Evolutionary conservation across 1,140 invertebrate genomes (phyloP).

Genomic region (Heterodera schachtii): DNA sequence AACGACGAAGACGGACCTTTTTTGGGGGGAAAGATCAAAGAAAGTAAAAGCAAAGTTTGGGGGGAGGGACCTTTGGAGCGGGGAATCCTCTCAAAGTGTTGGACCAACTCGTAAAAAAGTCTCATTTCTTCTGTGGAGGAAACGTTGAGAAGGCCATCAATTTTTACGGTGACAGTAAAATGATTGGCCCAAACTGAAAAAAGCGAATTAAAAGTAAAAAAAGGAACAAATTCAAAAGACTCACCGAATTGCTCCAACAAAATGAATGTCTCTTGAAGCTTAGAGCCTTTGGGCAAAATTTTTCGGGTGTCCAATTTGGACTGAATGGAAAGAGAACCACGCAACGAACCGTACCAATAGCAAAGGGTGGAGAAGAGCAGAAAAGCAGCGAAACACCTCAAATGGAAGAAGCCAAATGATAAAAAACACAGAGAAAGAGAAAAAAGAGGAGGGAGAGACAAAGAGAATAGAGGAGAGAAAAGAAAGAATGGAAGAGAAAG

Average conservation of each 20-base stretch:
- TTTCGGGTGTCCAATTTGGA: constrained; percentile 57
- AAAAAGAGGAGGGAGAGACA: too few species aligned
- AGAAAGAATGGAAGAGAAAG: too few species aligned
- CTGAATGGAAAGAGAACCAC: constrained; percentile 51
- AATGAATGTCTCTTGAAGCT: constrained; percentile 52
- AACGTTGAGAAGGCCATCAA: constrained; percentile 57
- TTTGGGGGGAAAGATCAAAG: constrained; percentile 13
- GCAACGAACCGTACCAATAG: constrained; percentile 54
- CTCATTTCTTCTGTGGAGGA: constrained; percentile 36
- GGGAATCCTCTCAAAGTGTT: constrained; percentile 57
- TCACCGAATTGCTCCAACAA: constrained; percentile 53
- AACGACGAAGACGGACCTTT: constrained; percentile 43
- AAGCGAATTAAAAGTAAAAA: constrained; percentile 8
- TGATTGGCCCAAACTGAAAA: constrained; percentile 59
- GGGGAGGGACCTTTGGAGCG: constrained; percentile 48
- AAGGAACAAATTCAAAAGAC: constrained; percentile 6
- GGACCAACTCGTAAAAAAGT: constrained; percentile 52
- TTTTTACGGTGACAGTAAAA: constrained; percentile 60
- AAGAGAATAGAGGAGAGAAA: too few species aligned
- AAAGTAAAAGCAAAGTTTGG: constrained; percentile 2
- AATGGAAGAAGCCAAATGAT: background rate
- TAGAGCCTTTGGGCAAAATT: constrained; percentile 59
- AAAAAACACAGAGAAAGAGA: background rate
- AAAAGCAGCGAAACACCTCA: constrained; percentile 28
- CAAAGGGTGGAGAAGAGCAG: background rate